phyloP scores from a whole-genome alignment of 2,888 invertebrate genomes.

The Nipponacmea schrenckii region DNA sequence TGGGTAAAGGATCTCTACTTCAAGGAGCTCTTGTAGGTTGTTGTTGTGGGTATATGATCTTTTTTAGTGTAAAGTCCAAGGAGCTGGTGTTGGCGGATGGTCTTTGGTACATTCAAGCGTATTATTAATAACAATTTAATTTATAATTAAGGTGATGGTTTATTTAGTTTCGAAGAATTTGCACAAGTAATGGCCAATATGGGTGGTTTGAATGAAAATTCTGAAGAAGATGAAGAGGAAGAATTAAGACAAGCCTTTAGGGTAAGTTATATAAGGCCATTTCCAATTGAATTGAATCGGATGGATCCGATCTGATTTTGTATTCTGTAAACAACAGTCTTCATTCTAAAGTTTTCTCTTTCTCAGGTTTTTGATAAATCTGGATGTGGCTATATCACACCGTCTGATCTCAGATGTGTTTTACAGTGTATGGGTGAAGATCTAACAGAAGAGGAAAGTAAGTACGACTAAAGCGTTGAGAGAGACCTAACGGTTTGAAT shows the following conservation, averaged over 20 bases:
- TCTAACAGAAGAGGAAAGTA: conserved; percentile 59
- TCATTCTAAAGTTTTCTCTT: too few relatives aligned
- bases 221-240: conserved; percentile 57
- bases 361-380: conserved; percentile 59
- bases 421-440: conserved; percentile 63
- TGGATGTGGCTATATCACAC: conserved; percentile 61
- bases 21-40: too few relatives aligned
- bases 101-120: too few relatives aligned
- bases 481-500: too few relatives aligned
- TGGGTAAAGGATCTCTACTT: too few relatives aligned
- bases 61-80: too few relatives aligned
- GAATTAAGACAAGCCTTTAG: conserved; percentile 58
- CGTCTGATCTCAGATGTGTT: conserved; percentile 59
- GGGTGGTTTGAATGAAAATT: conserved; percentile 58
- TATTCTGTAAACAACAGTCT: conserved; percentile 20
- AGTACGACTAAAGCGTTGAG: conserved; percentile 9
- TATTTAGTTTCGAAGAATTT: conserved; percentile 63
- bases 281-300: too few relatives aligned
- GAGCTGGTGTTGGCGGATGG: too few relatives aligned
- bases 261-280: conserved; percentile 27
- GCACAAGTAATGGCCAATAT: conserved; percentile 65
- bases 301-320: not conserved
- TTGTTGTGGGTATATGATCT: too few relatives aligned
- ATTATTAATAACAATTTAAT: too few relatives aligned
- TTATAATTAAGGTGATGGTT: conserved; percentile 54